Evolutionary conservation across 2,797 vertebrate genomes (phyloP).

Genomic region (Etheostoma perlongum): DNA sequence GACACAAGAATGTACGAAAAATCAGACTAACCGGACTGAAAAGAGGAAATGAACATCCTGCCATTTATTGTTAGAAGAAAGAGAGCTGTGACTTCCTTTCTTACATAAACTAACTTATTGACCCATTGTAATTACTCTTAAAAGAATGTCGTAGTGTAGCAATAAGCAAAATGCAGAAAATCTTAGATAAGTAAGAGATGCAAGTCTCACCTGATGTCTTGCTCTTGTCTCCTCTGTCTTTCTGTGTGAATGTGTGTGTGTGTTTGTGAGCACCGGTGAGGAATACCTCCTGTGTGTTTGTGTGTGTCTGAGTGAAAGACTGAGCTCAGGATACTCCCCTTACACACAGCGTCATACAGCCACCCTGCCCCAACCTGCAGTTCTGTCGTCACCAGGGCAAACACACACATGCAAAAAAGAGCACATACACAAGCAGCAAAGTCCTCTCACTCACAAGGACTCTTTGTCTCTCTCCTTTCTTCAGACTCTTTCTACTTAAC

Average conservation of each 20-base stretch:
- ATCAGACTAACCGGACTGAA: neutral
- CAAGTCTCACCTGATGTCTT: conserved; percentile 51
- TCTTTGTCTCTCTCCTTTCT: conserved; percentile 15
- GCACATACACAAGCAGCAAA: neutral
- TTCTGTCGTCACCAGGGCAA: conserved; percentile 55
- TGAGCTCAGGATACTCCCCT: conserved; percentile 53
- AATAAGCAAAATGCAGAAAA: neutral
- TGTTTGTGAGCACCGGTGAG: conserved; percentile 4
- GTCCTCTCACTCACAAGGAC: conserved; percentile 39
- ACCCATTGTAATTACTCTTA: neutral
- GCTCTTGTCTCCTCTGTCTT: conserved; percentile 1
- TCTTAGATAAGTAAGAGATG: neutral
- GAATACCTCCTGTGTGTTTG: conserved; percentile 11
- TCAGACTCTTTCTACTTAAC: neutral
- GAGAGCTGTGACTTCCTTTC: neutral
- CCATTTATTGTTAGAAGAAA: neutral
- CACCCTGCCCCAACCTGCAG: conserved; percentile 66
- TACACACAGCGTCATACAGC: conserved; percentile 51
- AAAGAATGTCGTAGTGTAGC: neutral
- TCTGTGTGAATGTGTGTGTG: conserved; percentile 3
- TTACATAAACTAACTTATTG: neutral
- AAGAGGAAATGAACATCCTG: neutral
- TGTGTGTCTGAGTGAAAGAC: conserved; percentile 46
- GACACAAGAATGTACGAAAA: neutral
- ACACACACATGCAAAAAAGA: conserved; percentile 5